phyloP scores from a whole-genome alignment of 2,888 invertebrate genomes.

The Tenthredo scrophulariae region DNA sequence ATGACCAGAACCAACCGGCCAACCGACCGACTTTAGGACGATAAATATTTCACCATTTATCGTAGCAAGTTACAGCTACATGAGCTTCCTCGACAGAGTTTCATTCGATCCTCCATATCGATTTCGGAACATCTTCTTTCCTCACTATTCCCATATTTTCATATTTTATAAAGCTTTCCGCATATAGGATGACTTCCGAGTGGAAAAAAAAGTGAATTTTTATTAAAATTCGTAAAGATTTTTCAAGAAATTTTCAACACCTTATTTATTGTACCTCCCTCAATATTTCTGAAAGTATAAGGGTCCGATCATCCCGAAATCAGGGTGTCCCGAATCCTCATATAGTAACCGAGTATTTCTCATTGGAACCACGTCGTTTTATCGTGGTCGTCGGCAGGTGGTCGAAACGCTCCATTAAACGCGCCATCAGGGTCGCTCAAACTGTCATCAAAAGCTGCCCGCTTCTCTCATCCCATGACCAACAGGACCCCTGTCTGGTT shows the following conservation, averaged over 20 bases:
- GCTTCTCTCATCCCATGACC: slow-evolving; percentile 4
- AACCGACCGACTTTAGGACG: not conserved
- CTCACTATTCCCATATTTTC: not conserved
- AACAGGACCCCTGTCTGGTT: not conserved
- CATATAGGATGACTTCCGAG: not conserved
- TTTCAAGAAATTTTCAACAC: not conserved
- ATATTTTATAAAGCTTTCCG: not conserved
- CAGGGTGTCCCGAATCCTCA: not conserved
- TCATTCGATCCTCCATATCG: not conserved
- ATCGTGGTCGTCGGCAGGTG: slow-evolving; percentile 35
- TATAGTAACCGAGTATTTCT: slow-evolving; percentile 23
- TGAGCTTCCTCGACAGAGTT: not conserved
- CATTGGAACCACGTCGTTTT: slow-evolving; percentile 44
- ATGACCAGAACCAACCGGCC: not conserved
- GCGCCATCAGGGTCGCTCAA: slow-evolving; percentile 52
- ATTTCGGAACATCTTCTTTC: not conserved
- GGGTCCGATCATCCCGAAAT: not conserved
- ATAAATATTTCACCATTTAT: slow-evolving; percentile 26
- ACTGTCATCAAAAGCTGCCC: slow-evolving; percentile 51
- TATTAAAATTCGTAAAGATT: not conserved
- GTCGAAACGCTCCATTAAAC: slow-evolving; percentile 47
- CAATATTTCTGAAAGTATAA: not conserved
- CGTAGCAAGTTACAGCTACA: not conserved
- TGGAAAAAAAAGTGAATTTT: not conserved
- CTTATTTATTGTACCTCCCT: not conserved